phyloP scores from a whole-genome alignment of 1,140 invertebrate genomes.

The Musca vetustissima region DNA sequence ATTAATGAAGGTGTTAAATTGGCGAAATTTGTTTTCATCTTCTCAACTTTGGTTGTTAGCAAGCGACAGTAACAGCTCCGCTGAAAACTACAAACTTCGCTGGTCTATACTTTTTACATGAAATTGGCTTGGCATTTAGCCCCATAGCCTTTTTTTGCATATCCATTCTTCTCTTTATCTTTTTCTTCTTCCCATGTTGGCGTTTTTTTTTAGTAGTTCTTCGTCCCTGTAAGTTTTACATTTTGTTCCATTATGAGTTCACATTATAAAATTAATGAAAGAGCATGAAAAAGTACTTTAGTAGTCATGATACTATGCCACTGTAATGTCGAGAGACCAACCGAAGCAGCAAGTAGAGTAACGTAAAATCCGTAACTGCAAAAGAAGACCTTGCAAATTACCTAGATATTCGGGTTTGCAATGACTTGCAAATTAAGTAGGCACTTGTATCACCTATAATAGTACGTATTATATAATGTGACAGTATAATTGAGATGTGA shows the following conservation, averaged over 20 bases:
- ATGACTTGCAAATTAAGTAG: background rate
- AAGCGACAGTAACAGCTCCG: no score
- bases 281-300: conserved; percentile 24
- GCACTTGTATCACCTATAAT: no score
- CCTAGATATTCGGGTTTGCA: background rate
- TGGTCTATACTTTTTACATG: conserved; percentile 1
- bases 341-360: background rate
- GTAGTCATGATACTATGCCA: background rate
- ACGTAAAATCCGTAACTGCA: background rate
- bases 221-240: background rate
- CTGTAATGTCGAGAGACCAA: no score
- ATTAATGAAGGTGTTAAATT: conserved; percentile 20
- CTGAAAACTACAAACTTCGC: background rate
- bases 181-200: background rate
- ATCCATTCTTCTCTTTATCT: background rate
- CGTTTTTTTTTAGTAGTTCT: background rate
- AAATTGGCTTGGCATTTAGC: conserved; percentile 15
- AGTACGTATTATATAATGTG: no score
- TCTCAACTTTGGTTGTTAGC: background rate
- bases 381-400: background rate
- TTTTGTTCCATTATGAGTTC: background rate
- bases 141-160: background rate
- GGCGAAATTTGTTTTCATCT: background rate
- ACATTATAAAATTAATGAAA: conserved; percentile 24
- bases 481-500: no score